Evolutionary conservation across 1,140 invertebrate genomes (phyloP), one percentile per base, ranked within the genome.

Genomic region (Drosophila nasuta): DNA sequence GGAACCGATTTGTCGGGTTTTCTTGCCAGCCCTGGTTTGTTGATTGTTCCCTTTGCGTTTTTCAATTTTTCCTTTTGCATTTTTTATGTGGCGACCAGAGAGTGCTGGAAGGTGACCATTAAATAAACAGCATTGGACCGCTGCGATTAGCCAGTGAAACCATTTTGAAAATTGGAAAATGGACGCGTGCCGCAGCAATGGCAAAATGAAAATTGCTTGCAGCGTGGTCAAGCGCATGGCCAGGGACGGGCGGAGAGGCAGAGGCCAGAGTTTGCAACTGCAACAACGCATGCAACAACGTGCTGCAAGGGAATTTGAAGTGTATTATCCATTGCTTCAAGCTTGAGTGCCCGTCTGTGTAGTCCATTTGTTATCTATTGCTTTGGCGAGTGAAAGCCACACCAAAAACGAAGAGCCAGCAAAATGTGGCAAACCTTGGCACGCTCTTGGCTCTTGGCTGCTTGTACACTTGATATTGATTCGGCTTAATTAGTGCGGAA

Each of bases 401-500:
- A 17, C n/a, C 33, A 56, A 20, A n/a, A 25, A n/a, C 10, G 3
- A 51, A 28, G 49, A 30, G 11, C 20, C 33, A 52, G 49, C 4
- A 15, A 33, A 69, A 60, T 62, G 51, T 70, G 57, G 54, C 33
- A 56, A 66, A 41, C 56, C 57, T 69, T 69, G 76, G 62, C 77
- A 67, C 57, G 72, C 54, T 62, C 54, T 62, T 65, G 48, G 20
- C 30, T 54, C 30, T 54, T 57, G 35, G 54, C 10, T 51, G 25
- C 11, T 52, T 7, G 17, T 49, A 25, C 5, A 64, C 46, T 63
- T 63, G 60, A 25, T 62, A 67, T 72, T 71, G 71, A 67, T 46
- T 52, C 66, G 60, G 33, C 85, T 81, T 80, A 88, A 88, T 88
- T 89, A 76, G 85, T 89, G 85, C 83, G 85, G 85, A 88, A 88